Base-by-base conservation (phyloP, 2,797 vertebrate genomes). In the Crocodylus rhombifer region DNA sequence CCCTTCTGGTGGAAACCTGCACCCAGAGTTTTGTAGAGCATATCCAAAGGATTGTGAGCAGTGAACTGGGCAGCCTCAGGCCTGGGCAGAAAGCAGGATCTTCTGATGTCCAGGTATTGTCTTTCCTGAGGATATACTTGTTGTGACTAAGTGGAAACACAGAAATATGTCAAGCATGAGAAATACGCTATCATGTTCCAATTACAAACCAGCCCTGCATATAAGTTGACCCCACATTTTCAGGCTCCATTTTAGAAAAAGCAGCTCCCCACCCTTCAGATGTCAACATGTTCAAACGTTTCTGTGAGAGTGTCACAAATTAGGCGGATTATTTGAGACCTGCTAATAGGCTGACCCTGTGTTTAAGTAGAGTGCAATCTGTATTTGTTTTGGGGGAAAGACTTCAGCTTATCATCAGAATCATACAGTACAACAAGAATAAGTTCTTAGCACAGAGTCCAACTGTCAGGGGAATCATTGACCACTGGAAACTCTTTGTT, bases 21-120 rank as follows among this genome's bases (percentile, higher is more conserved):
- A 97, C 98, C 21, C 89, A 94, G 13, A 25, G 60, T 82, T 99
- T 98, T 57, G 6, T 97, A 58, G 94, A 92, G 26, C 92, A 92
- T 67, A 96, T 99, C 91, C 82, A 56, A 2, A 80, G 95, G 16
- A 25, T 94, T 4, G 94, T 99, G 62, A 82, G 94, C 8, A 4
- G 58, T 0, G 95, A 98, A 69, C 97, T 99, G 74, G 93, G 91
- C 55, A 89, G 61, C 69, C 91, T 95, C 5, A 86, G 56, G 0
- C 82, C 5, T 0, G 9, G 83, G 26, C 94, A 94, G 67, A 97
- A 97, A 97, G 97, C 97, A 0, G 20, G 77, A 21, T 77, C 86
- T 2, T 16, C 87, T 0, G 26, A 90, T 65, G 42, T 64, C 2
- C 96, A 97, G 97, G 97, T 97, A 96, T 63, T 0, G 0, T 36